phyloP scores from a whole-genome alignment of 2,888 invertebrate species.

The Drosophila putrida region DNA sequence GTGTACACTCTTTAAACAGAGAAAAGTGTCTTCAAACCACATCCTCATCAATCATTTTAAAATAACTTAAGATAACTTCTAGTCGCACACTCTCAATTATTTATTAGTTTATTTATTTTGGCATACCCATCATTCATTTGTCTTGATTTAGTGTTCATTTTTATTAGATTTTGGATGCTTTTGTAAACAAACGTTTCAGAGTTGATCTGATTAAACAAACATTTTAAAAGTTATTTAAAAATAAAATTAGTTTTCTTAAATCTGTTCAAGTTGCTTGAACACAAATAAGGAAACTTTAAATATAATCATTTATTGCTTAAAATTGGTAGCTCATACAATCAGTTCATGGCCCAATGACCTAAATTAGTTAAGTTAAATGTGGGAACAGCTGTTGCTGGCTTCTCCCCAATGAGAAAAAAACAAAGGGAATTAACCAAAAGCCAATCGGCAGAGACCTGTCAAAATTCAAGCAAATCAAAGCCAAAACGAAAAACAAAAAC shows the following conservation, averaged over 20 bases:
- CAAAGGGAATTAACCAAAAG: constrained; percentile 50
- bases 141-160: constrained; percentile 12
- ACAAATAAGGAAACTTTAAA: neutral
- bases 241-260: neutral
- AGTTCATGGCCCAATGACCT: constrained; percentile 57
- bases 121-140: constrained; percentile 6
- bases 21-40: neutral
- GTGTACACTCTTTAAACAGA: neutral
- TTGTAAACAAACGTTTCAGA: constrained; percentile 20
- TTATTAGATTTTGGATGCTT: neutral
- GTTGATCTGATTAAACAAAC: constrained; percentile 4
- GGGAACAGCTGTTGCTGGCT: constrained; percentile 45
- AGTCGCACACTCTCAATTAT: neutral
- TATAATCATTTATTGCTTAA: constrained; percentile 1
- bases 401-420: constrained; percentile 6
- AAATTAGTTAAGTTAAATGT: constrained; percentile 42
- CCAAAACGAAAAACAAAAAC: constrained; percentile 17
- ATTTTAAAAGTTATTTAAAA: constrained; percentile 3
- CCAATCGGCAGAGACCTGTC: constrained; percentile 54
- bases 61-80: neutral
- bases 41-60: too few species aligned
- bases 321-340: constrained; percentile 2
- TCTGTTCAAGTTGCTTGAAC: neutral
- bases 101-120: constrained; percentile 28
- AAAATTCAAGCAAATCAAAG: constrained; percentile 55